Evolutionary conservation across 1,140 invertebrate genomes (phyloP).

Genomic region (Colletes latitarsis): DNA sequence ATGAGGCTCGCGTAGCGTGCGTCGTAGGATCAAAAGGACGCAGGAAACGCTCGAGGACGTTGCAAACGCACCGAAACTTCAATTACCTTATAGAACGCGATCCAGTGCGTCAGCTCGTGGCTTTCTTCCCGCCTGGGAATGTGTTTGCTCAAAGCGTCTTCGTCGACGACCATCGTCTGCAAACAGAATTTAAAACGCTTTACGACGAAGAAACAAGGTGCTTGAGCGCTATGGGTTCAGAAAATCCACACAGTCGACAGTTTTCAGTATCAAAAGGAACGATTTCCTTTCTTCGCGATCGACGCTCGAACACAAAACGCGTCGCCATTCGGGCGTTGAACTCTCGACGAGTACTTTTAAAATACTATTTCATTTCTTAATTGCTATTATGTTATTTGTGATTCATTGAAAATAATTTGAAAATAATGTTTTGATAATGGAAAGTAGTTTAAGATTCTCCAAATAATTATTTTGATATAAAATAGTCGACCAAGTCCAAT

Average conservation of each 20-base stretch:
- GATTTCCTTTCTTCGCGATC: background rate
- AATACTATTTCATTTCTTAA: too few species aligned
- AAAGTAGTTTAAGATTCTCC: too few species aligned
- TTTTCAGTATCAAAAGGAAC: constrained; percentile 6
- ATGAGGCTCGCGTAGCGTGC: too few species aligned
- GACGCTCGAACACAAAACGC: background rate
- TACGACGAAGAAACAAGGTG: background rate
- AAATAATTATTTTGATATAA: too few species aligned
- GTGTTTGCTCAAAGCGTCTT: constrained; percentile 76
- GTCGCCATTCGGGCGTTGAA: constrained; percentile 8
- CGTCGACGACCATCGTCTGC: constrained; percentile 71
- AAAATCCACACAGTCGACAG: background rate
- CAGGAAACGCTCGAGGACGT: background rate
- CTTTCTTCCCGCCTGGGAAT: constrained; percentile 80
- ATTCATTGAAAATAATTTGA: too few species aligned
- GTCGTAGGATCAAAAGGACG: background rate
- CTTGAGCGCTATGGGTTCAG: too few species aligned
- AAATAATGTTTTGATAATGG: too few species aligned
- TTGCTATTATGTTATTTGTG: too few species aligned
- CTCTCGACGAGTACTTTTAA: constrained; percentile 19
- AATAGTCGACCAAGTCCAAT: too few species aligned
- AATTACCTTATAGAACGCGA: constrained; percentile 84
- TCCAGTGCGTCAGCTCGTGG: constrained; percentile 84
- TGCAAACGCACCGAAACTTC: background rate
- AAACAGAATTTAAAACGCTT: constrained; percentile 36